Percentiles rank a stretch among this genome's conserved stretches.
These are phyloP conservation scores for Solea senegalensis DNA, from an alignment of 2,113 vertebrate genomes.

Conservation along the genomic window DNA sequence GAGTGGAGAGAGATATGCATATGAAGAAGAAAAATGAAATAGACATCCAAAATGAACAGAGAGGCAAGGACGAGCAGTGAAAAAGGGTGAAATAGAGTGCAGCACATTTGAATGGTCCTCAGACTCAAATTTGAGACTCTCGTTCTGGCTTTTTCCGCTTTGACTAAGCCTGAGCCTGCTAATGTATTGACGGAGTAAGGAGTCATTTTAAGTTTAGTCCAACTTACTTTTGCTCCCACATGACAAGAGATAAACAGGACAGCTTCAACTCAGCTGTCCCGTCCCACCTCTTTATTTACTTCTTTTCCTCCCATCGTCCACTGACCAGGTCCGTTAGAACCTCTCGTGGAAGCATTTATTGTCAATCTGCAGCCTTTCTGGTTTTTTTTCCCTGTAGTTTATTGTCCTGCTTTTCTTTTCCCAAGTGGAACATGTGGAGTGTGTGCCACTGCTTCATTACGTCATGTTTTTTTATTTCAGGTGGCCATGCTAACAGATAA, in stretches of 20 bases:
- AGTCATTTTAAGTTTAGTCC: conserved; percentile 64
- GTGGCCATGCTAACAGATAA: too few relatives aligned
- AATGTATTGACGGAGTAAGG: conserved; percentile 39
- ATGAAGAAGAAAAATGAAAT: conserved; percentile 47
- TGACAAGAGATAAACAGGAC: conserved; percentile 25
- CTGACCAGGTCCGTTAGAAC: conserved; percentile 22
- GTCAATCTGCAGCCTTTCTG: conserved; percentile 5
- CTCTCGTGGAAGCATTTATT: conserved; percentile 18
- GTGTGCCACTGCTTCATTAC: too few relatives aligned
- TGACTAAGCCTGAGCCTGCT: conserved; percentile 29
- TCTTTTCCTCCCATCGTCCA: conserved; percentile 2
- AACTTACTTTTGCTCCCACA: conserved; percentile 26
- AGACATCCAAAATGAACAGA: conserved; percentile 42
- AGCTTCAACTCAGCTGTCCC: conserved; percentile 7
- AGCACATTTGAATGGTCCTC: conserved; percentile 57
- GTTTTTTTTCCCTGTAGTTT: background rate
- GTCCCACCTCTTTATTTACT: background rate
- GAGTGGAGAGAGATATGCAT: conserved; percentile 23
- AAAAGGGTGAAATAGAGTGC: conserved; percentile 56
- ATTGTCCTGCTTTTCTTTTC: background rate
- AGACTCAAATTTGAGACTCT: conserved; percentile 49
- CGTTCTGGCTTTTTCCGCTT: conserved; percentile 42
- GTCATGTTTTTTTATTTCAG: too few relatives aligned
- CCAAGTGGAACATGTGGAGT: too few relatives aligned
- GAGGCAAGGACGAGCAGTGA: conserved; percentile 33